A percentile compares a stretch with the other conserved stretches of the same genome.
Conservation (phyloP, 1,140 invertebrate species). For the Diachasma alloeum region DNA sequence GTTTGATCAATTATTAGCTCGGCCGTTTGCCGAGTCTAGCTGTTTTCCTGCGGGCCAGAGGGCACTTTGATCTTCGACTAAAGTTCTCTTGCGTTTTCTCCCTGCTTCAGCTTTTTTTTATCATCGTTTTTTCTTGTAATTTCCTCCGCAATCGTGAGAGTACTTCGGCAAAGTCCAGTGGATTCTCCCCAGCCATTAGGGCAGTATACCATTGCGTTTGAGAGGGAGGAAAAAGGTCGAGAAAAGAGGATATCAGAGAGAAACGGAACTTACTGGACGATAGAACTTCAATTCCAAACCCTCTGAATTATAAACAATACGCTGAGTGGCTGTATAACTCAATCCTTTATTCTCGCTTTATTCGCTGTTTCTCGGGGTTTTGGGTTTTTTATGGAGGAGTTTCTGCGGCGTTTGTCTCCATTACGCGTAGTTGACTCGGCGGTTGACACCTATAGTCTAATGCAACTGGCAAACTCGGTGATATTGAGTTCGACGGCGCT, state of each 20-base stretch:
- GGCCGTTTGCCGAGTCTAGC: not conserved
- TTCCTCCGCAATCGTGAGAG: slow-evolving; percentile 25
- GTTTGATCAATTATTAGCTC: slow-evolving; percentile 7
- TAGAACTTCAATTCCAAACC: slow-evolving; percentile 22
- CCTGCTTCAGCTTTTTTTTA: not conserved
- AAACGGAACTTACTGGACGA: slow-evolving; percentile 31
- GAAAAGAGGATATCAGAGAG: not conserved
- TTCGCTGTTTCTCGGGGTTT: not conserved
- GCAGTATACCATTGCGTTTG: not conserved
- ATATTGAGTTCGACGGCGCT: not conserved
- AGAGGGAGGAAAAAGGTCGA: not conserved
- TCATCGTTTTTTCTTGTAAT: slow-evolving; percentile 4
- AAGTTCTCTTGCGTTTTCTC: not conserved
- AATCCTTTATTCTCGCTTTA: not conserved
- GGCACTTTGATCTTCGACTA: not conserved
- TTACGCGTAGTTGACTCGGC: not conserved
- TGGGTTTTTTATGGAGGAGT: not conserved
- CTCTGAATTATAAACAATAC: slow-evolving; percentile 16
- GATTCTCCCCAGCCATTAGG: slow-evolving; percentile 17
- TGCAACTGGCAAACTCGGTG: not conserved
- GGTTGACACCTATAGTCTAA: not conserved
- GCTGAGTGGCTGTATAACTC: not conserved
- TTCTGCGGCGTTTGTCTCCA: not conserved
- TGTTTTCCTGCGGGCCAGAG: not conserved
- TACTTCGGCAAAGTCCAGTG: slow-evolving; percentile 20